Evolutionary conservation across 1,140 invertebrate species (phyloP).

Genomic region (Lucilia cuprina): DNA sequence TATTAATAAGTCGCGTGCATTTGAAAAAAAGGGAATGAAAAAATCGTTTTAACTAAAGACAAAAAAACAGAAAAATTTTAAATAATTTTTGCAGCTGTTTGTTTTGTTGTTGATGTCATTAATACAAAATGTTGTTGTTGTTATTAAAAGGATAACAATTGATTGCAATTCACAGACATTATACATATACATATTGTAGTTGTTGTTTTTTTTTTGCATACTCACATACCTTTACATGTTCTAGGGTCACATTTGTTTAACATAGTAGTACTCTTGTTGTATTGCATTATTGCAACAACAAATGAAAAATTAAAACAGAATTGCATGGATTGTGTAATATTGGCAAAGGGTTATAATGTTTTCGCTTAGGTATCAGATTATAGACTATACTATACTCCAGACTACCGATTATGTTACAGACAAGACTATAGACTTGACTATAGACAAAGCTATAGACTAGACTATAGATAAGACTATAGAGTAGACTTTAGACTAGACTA

Average conservation of each 20-base stretch:
- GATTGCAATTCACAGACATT: neutral
- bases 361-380: neutral
- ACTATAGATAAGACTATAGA: too few relatives aligned
- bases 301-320: neutral
- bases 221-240: neutral
- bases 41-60: too few relatives aligned
- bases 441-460: too few relatives aligned
- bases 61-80: neutral
- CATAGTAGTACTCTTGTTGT: neutral
- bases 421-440: too few relatives aligned
- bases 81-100: conserved; percentile 11
- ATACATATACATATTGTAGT: neutral
- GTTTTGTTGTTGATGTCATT: neutral
- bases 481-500: too few relatives aligned
- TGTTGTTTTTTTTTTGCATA: neutral
- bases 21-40: neutral
- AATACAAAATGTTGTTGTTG: neutral
- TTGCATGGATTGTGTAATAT: neutral
- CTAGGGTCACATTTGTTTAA: neutral
- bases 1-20: conserved; percentile 1
- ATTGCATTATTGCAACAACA: neutral
- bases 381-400: too few relatives aligned
- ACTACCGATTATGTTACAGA: too few relatives aligned
- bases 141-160: conserved; percentile 14
- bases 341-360: neutral